Conservation (phyloP, 2,888 invertebrate species). For the Didymodactylos carnosus region DNA sequence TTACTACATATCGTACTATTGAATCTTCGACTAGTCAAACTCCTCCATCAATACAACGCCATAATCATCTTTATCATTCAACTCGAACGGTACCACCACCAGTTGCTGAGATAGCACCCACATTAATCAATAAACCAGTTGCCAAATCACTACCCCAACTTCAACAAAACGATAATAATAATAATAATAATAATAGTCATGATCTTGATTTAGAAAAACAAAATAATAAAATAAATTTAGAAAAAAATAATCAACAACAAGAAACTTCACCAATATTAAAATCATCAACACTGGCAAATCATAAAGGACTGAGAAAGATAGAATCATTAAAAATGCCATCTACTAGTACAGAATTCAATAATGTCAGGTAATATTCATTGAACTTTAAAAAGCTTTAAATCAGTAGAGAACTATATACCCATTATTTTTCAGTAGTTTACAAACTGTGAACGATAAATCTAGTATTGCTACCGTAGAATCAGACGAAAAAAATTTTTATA, state of each 20-base stretch:
- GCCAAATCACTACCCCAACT: too few species aligned
- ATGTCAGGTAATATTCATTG: neutral
- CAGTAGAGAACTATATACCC: too few species aligned
- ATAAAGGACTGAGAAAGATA: neutral
- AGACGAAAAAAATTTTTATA: too few species aligned
- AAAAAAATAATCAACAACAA: neutral
- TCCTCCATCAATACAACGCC: too few species aligned
- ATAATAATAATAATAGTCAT: too few species aligned
- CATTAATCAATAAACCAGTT: neutral
- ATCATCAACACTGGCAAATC: neutral
- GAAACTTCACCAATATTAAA: neutral
- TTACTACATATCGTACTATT: conserved; percentile 5
- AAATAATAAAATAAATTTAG: too few species aligned
- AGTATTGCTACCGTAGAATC: too few species aligned
- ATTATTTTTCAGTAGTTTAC: too few species aligned
- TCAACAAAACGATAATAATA: too few species aligned
- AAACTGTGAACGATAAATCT: too few species aligned
- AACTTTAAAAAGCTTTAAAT: too few species aligned
- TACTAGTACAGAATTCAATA: neutral
- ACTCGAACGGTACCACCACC: neutral
- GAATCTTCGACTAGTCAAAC: neutral
- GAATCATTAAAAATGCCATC: neutral
- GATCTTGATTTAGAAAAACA: too few species aligned
- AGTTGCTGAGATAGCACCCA: neutral
- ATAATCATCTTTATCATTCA: neutral